These are phyloP conservation scores for Lomographa bimaculata DNA, from an alignment of 2,888 invertebrate species.

Conservation along the genomic window DNA sequence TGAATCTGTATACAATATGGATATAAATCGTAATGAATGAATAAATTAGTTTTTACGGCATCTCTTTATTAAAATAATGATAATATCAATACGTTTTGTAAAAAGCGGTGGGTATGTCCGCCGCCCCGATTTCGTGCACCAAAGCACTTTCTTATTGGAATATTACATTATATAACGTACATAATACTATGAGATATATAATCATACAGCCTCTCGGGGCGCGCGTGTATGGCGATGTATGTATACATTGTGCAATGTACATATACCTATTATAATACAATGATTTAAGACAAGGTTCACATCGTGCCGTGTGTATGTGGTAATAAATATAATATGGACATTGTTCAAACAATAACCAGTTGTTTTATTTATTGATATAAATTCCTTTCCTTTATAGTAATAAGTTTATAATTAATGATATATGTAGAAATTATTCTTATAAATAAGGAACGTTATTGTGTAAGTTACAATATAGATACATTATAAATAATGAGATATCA, in stretches of 20 bases:
- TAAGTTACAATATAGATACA: too few species aligned
- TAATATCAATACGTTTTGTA: slow-evolving; percentile 83
- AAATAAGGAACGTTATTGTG: too few species aligned
- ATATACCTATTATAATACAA: slow-evolving; percentile 88
- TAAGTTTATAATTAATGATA: slow-evolving; percentile 26
- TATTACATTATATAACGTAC: slow-evolving; percentile 84
- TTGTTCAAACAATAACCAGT: slow-evolving; percentile 90
- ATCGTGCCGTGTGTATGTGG: slow-evolving; percentile 96
- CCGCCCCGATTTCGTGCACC: slow-evolving; percentile 83
- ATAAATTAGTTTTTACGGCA: slow-evolving; percentile 83
- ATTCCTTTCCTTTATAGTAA: slow-evolving; percentile 24
- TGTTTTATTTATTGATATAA: slow-evolving; percentile 67
- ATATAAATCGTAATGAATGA: slow-evolving; percentile 81
- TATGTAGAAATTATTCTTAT: too few species aligned
- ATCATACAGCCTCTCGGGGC: slow-evolving; percentile 84
- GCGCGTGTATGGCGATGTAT: slow-evolving; percentile 87
- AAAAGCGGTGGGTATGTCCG: slow-evolving; percentile 79
- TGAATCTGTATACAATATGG: slow-evolving; percentile 85
- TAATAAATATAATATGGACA: slow-evolving; percentile 94
- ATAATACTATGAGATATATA: slow-evolving; percentile 81
- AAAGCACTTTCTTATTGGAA: slow-evolving; percentile 84
- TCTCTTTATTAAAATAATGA: slow-evolving; percentile 83
- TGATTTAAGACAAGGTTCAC: slow-evolving; percentile 94
- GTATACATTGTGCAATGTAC: slow-evolving; percentile 89
- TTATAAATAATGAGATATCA: too few species aligned